Evolutionary conservation across 2,888 invertebrate species (phyloP), one percentile per base, ranked within the genome.

Genomic region (Brenthis hecate): DNA sequence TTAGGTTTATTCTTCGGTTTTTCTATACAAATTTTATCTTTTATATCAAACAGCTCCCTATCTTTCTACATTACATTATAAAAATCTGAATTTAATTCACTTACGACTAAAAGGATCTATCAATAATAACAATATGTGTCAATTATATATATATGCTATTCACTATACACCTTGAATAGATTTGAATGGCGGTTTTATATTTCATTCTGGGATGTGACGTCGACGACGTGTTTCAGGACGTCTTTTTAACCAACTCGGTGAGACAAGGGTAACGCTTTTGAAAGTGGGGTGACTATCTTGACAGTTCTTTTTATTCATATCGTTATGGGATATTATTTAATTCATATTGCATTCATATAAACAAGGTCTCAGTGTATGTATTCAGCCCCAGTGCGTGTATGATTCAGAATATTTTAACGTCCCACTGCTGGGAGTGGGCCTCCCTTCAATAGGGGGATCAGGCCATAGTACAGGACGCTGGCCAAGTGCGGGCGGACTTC

Each of bases 171-270:
- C 23, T 48, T 60, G n/a, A 48, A 48, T 14, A 23, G 23, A 48
- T 13, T 60, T 60, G n/a, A 28, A 60, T 60, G 13, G 28, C 36
- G 48, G 60, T 60, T 60, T 60, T 50, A 50, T 19, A 60, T 60
- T 60, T 23, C 50, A 28, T 50, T 50, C n/a, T 28, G 60, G 28
- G 48, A 50, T 50, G 48, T 60, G 60, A 60, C n/a, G n/a, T n/a
- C n/a, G n/a, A n/a, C n/a, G n/a, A n/a, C 60, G 50, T 60, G 48
- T 11, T 13, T 50, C 14, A 23, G 13, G 47, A 48, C 28, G 60
- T 50, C 60, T 50, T 50, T 47, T 47, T 47, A 50, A 60, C 60
- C 48, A 11, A 28, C 48, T 28, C 28, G 28, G 28, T n/a, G 48
- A 28, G 28, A 60, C 47, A 23, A 56, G 56, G 56, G 28, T n/a